Evolutionary conservation across 2,888 invertebrate species (phyloP).

Genomic region (Dione juno): DNA sequence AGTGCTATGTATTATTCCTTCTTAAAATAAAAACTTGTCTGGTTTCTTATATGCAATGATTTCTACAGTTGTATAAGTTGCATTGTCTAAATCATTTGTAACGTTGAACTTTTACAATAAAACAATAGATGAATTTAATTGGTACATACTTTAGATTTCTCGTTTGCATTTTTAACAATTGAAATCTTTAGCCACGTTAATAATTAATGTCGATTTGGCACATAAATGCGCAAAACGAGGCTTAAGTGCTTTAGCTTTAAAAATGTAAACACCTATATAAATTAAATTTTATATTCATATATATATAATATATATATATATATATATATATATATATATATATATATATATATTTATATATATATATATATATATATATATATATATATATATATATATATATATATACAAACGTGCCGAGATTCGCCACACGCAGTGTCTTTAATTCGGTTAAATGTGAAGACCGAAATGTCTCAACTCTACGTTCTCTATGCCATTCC

Average conservation of each 20-base stretch:
- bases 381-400: too few species aligned
- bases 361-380: too few species aligned
- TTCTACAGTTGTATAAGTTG: not conserved
- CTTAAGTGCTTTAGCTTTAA: not conserved
- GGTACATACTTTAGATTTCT: conserved; percentile 4
- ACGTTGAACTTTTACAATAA: conserved; percentile 1
- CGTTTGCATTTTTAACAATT: not conserved
- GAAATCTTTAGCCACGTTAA: not conserved
- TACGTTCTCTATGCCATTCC: too few species aligned
- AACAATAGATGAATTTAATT: conserved; percentile 2
- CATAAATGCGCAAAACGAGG: not conserved
- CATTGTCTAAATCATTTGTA: not conserved
- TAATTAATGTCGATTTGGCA: conserved; percentile 1
- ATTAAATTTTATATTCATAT: too few species aligned
- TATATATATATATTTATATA: too few species aligned
- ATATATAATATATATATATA: too few species aligned
- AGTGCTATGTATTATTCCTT: not conserved
- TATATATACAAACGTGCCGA: too few species aligned
- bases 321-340: too few species aligned
- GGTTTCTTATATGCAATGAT: not conserved
- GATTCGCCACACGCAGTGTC: too few species aligned
- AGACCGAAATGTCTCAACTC: too few species aligned
- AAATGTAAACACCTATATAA: not conserved
- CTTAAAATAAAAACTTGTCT: not conserved
- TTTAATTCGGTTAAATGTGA: too few species aligned